Percentiles rank a stretch among this genome's conserved stretches.
phyloP scores from a whole-genome alignment of 2,888 invertebrate genomes.

The Dicranocentrus wangi region DNA sequence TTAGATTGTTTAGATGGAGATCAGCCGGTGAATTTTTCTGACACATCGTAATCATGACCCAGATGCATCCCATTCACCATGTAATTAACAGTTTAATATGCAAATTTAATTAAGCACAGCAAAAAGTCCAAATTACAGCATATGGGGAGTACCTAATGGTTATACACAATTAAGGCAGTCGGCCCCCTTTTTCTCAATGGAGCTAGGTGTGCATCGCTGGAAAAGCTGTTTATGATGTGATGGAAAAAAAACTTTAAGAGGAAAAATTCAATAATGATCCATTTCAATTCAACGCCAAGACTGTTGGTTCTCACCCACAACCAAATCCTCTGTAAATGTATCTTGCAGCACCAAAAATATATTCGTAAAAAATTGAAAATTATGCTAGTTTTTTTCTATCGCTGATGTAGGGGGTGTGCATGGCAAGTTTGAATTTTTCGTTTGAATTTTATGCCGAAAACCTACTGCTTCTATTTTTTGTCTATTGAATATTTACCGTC shows the following conservation, averaged over 20 bases:
- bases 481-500: not conserved
- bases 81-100: conserved; percentile 31
- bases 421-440: not conserved
- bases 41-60: conserved; percentile 26
- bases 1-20: not conserved
- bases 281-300: not conserved
- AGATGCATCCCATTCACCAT: conserved; percentile 21
- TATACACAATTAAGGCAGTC: too few species aligned
- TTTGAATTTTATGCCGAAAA: conserved; percentile 37
- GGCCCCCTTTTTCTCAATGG: too few species aligned
- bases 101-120: conserved; percentile 23
- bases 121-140: not conserved
- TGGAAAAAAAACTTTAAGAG: not conserved
- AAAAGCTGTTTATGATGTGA: not conserved
- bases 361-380: not conserved
- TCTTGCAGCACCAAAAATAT: not conserved
- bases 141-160: not conserved
- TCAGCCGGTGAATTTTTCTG: conserved; percentile 32
- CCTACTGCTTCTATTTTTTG: conserved; percentile 12
- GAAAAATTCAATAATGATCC: not conserved
- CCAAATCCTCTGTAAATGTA: not conserved
- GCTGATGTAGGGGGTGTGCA: not conserved
- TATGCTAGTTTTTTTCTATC: not conserved
- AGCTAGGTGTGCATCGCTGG: too few species aligned
- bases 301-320: not conserved